phyloP scores from a whole-genome alignment of 1,140 invertebrate species.

The Globodera rostochiensis region DNA sequence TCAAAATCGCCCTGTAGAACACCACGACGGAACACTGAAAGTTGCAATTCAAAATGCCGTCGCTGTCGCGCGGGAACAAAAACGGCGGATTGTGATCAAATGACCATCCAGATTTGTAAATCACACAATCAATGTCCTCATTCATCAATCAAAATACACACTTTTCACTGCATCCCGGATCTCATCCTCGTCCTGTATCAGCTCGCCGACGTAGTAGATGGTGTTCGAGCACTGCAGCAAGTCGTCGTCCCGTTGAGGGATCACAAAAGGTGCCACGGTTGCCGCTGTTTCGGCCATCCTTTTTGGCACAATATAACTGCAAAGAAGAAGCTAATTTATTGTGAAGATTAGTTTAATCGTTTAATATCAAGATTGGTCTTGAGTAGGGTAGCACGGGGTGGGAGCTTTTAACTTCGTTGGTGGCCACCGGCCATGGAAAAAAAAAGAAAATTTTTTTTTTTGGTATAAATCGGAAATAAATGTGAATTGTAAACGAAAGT shows the following conservation, averaged over 20 bases:
- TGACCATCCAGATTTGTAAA: background rate
- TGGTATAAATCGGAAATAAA: no score
- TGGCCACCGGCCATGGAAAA: no score
- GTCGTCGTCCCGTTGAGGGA: slow-evolving; percentile 37
- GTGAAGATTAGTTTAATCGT: no score
- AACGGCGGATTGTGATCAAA: background rate
- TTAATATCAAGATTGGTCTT: no score
- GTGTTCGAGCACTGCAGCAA: slow-evolving; percentile 34
- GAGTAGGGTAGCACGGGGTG: no score
- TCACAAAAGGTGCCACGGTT: slow-evolving; percentile 13
- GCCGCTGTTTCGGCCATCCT: background rate
- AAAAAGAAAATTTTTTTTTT: no score
- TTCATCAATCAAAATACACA: background rate
- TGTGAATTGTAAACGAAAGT: no score
- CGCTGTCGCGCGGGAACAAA: no score
- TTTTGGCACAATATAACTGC: no score
- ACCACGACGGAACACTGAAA: slow-evolving; percentile 29
- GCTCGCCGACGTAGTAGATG: slow-evolving; percentile 23
- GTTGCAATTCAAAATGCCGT: background rate
- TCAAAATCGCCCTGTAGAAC: slow-evolving; percentile 32
- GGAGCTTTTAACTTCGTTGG: no score
- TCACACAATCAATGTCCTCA: no score
- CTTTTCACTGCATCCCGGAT: slow-evolving; percentile 26
- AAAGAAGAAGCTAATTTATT: no score
- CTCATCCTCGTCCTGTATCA: slow-evolving; percentile 33